These are phyloP conservation scores for Orthonyx spaldingii DNA, from an alignment of 2,113 vertebrate genomes.

Conservation along the genomic window DNA sequence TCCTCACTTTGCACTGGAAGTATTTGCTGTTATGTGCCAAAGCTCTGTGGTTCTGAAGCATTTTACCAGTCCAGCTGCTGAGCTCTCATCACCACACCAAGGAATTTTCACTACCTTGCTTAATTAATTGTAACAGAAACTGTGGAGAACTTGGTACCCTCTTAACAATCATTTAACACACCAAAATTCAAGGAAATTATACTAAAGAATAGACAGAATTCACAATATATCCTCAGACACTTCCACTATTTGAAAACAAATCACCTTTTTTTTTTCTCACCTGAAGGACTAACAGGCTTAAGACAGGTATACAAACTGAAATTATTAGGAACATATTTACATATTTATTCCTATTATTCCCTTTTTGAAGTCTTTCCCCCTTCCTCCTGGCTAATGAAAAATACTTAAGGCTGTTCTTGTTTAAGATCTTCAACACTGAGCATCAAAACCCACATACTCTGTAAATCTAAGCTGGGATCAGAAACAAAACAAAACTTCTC, in stretches of 20 bases:
- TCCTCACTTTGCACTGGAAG: background rate
- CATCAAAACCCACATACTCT: background rate
- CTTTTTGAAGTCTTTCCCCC: background rate
- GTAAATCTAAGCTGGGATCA: background rate
- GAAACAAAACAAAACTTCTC: background rate
- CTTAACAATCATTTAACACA: background rate
- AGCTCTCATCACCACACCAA: background rate
- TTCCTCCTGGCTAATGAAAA: background rate
- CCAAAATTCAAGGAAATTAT: background rate
- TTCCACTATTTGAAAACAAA: background rate
- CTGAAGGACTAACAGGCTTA: background rate
- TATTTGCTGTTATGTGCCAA: background rate
- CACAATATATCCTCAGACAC: background rate
- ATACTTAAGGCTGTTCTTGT: background rate
- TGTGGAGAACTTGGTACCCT: background rate
- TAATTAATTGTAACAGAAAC: background rate
- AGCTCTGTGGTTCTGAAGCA: background rate
- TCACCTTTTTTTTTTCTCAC: background rate
- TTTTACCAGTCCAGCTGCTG: background rate
- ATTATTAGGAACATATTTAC: background rate
- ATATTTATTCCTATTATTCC: background rate
- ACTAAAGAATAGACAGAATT: background rate
- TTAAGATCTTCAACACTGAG: background rate
- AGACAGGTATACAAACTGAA: background rate
- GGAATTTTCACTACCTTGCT: background rate